Conservation (phyloP, 2,888 invertebrate genomes). For the Sesia bembeciformis region DNA sequence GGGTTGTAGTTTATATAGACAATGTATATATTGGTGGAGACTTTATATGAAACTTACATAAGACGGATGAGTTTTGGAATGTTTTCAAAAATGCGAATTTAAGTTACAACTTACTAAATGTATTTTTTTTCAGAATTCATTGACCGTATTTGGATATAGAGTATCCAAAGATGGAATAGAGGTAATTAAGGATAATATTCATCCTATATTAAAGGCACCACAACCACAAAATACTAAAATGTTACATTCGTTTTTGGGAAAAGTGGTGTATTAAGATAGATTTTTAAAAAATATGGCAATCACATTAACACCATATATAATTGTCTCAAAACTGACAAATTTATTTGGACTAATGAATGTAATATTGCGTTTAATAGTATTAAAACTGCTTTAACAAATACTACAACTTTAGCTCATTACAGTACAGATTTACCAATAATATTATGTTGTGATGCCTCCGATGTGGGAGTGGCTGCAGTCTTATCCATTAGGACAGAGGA, state of each 20-base stretch:
- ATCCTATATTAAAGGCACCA: background rate
- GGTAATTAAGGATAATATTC: background rate
- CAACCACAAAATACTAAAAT: background rate
- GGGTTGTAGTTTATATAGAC: conserved; percentile 5
- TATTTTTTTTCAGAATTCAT: background rate
- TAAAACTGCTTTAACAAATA: background rate
- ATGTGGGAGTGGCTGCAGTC: conserved; percentile 2
- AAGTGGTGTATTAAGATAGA: conserved; percentile 3
- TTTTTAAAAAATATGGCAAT: conserved; percentile 5
- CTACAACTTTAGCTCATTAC: background rate
- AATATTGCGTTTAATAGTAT: conserved; percentile 1
- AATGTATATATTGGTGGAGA: conserved; percentile 4
- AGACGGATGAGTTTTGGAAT: background rate
- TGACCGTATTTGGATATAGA: background rate
- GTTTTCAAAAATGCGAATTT: background rate
- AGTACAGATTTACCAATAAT: background rate
- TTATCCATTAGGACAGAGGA: conserved; percentile 4
- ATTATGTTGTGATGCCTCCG: conserved; percentile 8
- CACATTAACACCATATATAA: conserved; percentile 3
- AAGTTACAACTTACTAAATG: background rate
- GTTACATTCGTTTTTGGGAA: background rate
- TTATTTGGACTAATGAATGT: conserved; percentile 3
- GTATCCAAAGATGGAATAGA: background rate
- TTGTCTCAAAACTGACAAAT: conserved; percentile 2
- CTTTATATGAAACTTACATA: background rate